Evolutionary conservation across 2,888 invertebrate genomes (phyloP).

Genomic region (Pseudococcus jackbeardsleyi): DNA sequence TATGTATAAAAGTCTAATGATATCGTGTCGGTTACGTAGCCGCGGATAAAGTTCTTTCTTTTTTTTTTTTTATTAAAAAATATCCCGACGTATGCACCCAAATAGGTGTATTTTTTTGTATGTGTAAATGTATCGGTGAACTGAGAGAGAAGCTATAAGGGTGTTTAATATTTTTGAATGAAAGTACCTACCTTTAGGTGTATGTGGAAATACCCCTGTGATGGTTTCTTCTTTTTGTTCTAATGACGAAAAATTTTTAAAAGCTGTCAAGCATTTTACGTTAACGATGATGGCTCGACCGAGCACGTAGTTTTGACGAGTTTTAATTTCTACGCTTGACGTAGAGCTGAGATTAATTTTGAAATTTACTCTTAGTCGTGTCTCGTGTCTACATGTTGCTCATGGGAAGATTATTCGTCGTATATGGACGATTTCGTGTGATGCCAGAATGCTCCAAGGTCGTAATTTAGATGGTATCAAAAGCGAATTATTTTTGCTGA

Average conservation of each 20-base stretch:
- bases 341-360: slow-evolving; percentile 28
- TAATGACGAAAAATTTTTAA: neutral
- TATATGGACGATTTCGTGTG: too few relatives aligned
- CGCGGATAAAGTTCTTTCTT: neutral
- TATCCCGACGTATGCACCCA: neutral
- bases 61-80: slow-evolving; percentile 21
- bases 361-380: neutral
- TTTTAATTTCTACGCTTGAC: slow-evolving; percentile 36
- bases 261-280: slow-evolving; percentile 29
- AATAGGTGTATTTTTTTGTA: neutral
- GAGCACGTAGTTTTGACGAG: slow-evolving; percentile 25
- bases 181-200: neutral
- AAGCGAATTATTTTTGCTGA: too few relatives aligned
- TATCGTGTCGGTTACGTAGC: slow-evolving; percentile 46
- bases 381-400: neutral
- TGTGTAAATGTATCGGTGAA: neutral
- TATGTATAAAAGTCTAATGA: slow-evolving; percentile 40
- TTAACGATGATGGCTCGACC: slow-evolving; percentile 15
- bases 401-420: neutral
- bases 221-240: neutral
- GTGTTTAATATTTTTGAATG: slow-evolving; percentile 44
- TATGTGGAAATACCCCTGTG: too few relatives aligned
- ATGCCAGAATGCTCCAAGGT: too few relatives aligned
- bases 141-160: neutral
- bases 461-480: too few relatives aligned